Conservation (phyloP, 2,888 invertebrate species). For the Amphipoea oculea region DNA sequence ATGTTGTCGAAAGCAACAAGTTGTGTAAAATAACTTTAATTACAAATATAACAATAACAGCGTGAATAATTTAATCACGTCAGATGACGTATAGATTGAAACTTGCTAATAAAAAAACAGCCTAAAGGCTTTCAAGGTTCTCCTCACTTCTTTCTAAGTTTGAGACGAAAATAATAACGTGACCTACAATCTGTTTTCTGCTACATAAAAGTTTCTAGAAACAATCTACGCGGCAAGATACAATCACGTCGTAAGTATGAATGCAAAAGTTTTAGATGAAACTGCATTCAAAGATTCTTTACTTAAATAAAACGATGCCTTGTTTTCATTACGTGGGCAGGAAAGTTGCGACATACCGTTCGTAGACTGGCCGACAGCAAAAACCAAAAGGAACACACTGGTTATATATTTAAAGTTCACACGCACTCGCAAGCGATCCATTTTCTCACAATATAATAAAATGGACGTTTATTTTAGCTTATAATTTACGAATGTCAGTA, state of each 20-base stretch:
- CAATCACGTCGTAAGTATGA: conserved; percentile 11
- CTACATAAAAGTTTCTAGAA: conserved; percentile 27
- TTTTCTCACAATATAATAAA: conserved; percentile 68
- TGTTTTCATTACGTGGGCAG: conserved; percentile 63
- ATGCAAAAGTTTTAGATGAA: conserved; percentile 47
- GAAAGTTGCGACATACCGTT: conserved; percentile 71
- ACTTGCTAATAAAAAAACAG: conserved; percentile 39
- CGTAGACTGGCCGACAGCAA: conserved; percentile 64
- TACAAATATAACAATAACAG: not conserved
- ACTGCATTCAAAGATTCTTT: conserved; percentile 38
- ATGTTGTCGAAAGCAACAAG: conserved; percentile 23
- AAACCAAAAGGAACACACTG: conserved; percentile 68
- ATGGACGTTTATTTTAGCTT: conserved; percentile 62
- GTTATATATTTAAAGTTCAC: conserved; percentile 70
- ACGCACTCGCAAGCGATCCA: conserved; percentile 74
- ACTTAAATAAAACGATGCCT: conserved; percentile 51
- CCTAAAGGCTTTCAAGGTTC: conserved; percentile 61
- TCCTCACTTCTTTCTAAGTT: conserved; percentile 22
- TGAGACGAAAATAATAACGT: conserved; percentile 40
- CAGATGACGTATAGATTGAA: conserved; percentile 49
- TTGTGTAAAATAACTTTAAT: not conserved
- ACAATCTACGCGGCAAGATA: not conserved
- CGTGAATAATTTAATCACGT: conserved; percentile 30
- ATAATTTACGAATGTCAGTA: conserved; percentile 56
- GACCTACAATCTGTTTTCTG: conserved; percentile 53